phyloP scores from a whole-genome alignment of 2,797 vertebrate species.

The Malacoraja senta region DNA sequence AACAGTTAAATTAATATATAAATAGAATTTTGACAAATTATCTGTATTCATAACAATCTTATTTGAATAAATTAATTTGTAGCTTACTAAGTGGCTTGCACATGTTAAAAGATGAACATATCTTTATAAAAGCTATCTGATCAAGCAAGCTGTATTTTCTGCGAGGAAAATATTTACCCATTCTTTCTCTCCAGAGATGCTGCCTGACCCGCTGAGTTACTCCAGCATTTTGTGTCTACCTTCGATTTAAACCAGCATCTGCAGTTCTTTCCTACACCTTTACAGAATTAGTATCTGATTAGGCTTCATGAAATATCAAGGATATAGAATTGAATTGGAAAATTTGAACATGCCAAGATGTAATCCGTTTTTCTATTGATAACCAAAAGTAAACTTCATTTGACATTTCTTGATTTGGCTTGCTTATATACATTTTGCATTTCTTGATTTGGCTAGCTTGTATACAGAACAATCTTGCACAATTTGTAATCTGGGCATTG shows the following conservation, averaged over 20 bases:
- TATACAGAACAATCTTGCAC: not conserved
- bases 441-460: not conserved
- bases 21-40: not conserved
- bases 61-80: not conserved
- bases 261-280: not conserved
- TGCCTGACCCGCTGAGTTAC: no score
- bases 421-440: not conserved
- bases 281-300: not conserved
- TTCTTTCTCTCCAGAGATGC: no score
- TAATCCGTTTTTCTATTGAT: not conserved
- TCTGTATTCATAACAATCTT: not conserved
- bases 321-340: not conserved
- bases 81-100: not conserved
- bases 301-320: not conserved
- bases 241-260: no score
- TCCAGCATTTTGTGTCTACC: no score
- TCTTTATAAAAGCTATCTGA: not conserved
- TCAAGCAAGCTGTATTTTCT: no score
- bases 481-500: not conserved
- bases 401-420: not conserved
- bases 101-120: not conserved
- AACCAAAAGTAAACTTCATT: not conserved
- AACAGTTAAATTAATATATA: not conserved
- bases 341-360: not conserved
- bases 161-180: not conserved